A percentile compares a stretch with the other conserved stretches of the same genome.
Conservation (phyloP, 1,140 invertebrate genomes). For the Rhyzopertha dominica region DNA sequence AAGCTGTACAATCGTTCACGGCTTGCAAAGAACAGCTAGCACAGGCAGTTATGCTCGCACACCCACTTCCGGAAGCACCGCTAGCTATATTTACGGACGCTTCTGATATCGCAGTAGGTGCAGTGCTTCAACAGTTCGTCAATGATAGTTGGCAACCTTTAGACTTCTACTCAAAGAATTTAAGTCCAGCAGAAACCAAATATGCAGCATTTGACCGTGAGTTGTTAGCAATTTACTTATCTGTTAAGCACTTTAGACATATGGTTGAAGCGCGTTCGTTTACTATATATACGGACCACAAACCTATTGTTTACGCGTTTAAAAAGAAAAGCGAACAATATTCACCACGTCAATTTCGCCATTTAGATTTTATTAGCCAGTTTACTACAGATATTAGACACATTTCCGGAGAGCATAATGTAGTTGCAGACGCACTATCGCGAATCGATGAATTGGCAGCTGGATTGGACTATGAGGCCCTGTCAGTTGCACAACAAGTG, state of each 20-base stretch:
- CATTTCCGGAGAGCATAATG: slow-evolving; percentile 34
- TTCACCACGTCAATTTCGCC: slow-evolving; percentile 27
- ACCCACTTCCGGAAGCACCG: slow-evolving; percentile 19
- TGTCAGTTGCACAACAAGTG: too few species aligned
- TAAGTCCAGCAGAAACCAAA: too few species aligned
- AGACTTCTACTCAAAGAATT: too few species aligned
- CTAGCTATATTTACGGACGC: slow-evolving; percentile 26
- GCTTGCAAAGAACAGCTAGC: slow-evolving; percentile 27
- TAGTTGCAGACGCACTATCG: slow-evolving; percentile 35
- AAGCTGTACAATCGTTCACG: slow-evolving; percentile 22
- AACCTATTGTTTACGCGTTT: slow-evolving; percentile 35
- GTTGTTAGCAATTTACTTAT: slow-evolving; percentile 37
- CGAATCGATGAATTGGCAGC: slow-evolving; percentile 15
- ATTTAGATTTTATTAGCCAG: slow-evolving; percentile 38
- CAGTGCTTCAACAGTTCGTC: too few species aligned
- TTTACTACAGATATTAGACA: slow-evolving; percentile 41
- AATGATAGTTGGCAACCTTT: too few species aligned
- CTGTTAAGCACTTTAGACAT: slow-evolving; percentile 35
- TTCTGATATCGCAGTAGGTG: too few species aligned
- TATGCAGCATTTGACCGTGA: slow-evolving; percentile 42
- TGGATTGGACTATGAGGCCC: too few species aligned
- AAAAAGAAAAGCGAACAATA: slow-evolving; percentile 9
- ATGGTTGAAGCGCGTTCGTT: slow-evolving; percentile 35
- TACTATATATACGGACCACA: slow-evolving; percentile 41
- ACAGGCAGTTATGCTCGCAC: slow-evolving; percentile 24